Conservation (phyloP, 2,797 vertebrate species). For the Lates japonicus region DNA sequence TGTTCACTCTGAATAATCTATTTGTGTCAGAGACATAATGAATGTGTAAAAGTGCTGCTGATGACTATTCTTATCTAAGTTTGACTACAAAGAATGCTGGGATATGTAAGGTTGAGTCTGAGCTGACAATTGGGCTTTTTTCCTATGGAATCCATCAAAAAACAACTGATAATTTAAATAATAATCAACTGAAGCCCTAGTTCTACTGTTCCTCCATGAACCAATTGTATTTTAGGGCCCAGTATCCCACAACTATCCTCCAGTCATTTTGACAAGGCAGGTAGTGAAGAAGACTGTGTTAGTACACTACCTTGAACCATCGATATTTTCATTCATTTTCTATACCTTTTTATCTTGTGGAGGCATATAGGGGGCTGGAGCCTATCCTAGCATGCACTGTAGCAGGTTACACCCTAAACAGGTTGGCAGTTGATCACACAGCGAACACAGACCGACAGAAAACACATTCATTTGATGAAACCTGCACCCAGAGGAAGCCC, state of each 20-base stretch:
- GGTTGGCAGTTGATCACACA: background rate
- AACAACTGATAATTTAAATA: too few relatives aligned
- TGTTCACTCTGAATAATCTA: background rate
- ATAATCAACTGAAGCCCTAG: too few relatives aligned
- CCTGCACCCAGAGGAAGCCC: background rate
- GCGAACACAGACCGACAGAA: background rate
- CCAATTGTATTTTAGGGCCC: background rate
- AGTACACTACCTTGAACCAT: background rate
- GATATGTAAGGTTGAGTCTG: background rate
- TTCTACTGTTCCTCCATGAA: background rate
- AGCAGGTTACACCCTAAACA: background rate
- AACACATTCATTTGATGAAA: background rate
- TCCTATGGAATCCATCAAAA: background rate
- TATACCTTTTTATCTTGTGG: background rate
- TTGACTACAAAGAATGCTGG: background rate
- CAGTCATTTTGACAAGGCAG: background rate
- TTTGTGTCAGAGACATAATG: background rate
- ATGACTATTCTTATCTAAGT: background rate
- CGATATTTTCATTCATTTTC: background rate
- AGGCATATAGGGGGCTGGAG: background rate
- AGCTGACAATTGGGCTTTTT: background rate
- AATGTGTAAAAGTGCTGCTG: background rate
- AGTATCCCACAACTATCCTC: background rate
- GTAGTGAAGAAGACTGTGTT: background rate
- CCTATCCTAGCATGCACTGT: background rate